These are phyloP conservation scores for Paracentrotus lividus DNA, from an alignment of 53 echinoderm and acorn worm genomes.

Conservation along the genomic window DNA sequence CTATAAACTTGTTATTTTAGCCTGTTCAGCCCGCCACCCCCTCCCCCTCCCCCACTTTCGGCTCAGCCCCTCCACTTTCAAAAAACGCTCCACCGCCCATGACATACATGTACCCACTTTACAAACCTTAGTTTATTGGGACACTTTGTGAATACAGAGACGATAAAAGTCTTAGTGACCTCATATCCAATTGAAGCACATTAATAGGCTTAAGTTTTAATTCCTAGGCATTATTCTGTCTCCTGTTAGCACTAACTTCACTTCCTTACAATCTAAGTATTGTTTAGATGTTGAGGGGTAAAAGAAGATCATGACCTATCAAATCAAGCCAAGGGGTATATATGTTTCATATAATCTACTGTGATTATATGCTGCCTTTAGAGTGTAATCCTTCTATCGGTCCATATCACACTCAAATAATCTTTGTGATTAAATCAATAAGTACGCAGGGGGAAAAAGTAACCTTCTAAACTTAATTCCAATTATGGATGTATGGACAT, in stretches of 20 bases:
- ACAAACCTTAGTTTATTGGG: too few species aligned
- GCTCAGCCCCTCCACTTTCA: too few species aligned
- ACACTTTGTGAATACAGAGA: too few species aligned
- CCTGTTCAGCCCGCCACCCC: too few species aligned
- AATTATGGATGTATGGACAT: neutral
- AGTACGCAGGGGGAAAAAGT: neutral
- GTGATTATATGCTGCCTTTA: neutral
- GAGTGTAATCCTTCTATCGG: neutral
- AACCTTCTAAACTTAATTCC: neutral
- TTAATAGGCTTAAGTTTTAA: neutral
- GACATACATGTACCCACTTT: too few species aligned
- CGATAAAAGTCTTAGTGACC: neutral
- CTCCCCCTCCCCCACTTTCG: too few species aligned
- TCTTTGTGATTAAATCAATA: neutral
- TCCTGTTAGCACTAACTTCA: neutral
- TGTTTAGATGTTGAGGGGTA: neutral
- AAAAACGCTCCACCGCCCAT: too few species aligned
- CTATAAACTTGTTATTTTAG: too few species aligned
- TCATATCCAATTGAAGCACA: neutral
- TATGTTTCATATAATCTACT: neutral
- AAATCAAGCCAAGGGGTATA: neutral
- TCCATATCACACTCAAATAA: neutral
- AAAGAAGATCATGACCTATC: neutral
- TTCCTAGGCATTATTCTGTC: neutral
- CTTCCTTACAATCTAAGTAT: neutral